Evolutionary conservation across 2,113 vertebrate species (phyloP).

Genomic region (Thinocorus orbignyianus): DNA sequence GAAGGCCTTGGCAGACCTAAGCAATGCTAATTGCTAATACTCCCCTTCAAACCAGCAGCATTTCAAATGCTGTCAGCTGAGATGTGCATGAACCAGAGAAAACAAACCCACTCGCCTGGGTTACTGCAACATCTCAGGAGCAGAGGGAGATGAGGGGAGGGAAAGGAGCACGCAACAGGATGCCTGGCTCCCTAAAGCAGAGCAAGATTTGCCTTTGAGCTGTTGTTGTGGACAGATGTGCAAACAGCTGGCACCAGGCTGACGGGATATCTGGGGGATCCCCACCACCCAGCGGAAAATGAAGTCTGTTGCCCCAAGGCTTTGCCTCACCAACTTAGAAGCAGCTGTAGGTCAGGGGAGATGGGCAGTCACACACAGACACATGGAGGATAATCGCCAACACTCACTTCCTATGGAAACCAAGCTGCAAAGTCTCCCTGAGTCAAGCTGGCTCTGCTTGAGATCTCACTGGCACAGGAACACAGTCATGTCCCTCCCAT

Average conservation of each 20-base stretch:
- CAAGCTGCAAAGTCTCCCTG: neutral
- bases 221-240: neutral
- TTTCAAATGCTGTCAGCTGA: neutral
- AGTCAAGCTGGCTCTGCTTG: neutral
- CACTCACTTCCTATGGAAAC: neutral
- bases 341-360: neutral
- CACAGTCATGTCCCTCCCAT: too few species aligned
- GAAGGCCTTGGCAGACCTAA: neutral
- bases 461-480: neutral
- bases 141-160: neutral
- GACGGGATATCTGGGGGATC: neutral
- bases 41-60: neutral
- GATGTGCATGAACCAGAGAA: neutral
- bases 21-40: neutral
- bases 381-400: accelerated
- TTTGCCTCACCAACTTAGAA: neutral
- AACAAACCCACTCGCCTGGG: accelerated
- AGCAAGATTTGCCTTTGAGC: neutral
- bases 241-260: neutral
- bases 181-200: neutral
- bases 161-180: accelerated
- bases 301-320: neutral
- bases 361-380: accelerated
- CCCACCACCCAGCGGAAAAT: neutral
- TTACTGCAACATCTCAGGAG: neutral